Evolutionary conservation across 2,797 vertebrate genomes (phyloP), one percentile per base, ranked within the genome.

Genomic region (Staurois parvus): DNA sequence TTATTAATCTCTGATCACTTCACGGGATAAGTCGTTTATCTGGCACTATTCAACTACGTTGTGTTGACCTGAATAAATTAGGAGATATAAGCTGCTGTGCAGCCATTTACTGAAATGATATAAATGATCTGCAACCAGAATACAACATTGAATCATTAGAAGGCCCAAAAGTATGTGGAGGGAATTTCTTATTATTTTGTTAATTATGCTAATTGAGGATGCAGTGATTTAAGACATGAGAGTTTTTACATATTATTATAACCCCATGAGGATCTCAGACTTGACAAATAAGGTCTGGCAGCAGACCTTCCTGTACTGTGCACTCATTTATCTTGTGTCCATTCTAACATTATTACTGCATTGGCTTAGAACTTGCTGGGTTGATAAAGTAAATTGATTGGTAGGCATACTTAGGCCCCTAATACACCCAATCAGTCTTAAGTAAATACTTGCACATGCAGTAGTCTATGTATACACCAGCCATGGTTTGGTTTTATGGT

Each of bases 131-230:
- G 13, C 34, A 15, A 32, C 34, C 59, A 56, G 52, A 68, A 68
- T 40, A 59, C 59, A 34, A 12, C 12, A 4, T 24, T 79, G 69
- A 85, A 48, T 74, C 56, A 85, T 79, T 21, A 19, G 10, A 32
- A 52, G 32, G 32, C 40, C 82, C 29, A 48, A 42, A 62, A 26
- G 45, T 67, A 42, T 68, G 45, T 32, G 37, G 30, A 45, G 77
- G 64, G 72, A 48, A 74, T 67, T 8, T 72, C 30, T 26, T 64
- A 73, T 81, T 85, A 85, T 85, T 81, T 81, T 80, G 69, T 80
- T 85, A 85, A 85, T 85, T 76, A 85, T 81, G 42, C 78, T 85
- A 85, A 85, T 85, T 85, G 72, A 74, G 75, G 30, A 75, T 40
- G 52, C 48, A 32, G 34, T 81, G 78, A 85, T 85, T 70, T 81